Conservation (phyloP, 2,113 vertebrate genomes). For the Azemiops feae region DNA sequence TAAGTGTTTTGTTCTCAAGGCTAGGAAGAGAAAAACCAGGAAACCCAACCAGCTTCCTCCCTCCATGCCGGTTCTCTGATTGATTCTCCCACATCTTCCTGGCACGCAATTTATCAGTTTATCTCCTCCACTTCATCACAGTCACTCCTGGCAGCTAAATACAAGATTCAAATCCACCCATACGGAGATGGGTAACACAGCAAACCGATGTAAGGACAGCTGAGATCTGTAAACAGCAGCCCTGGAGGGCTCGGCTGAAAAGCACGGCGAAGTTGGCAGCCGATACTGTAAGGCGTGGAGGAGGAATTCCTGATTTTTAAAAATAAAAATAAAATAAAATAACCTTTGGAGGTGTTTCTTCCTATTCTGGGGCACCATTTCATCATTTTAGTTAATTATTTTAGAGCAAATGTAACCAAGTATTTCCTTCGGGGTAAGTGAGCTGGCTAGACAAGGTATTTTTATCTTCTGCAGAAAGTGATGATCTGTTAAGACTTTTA, state of each 20-base stretch:
- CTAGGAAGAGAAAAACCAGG: background rate
- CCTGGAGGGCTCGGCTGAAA: conserved; percentile 71
- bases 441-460: background rate
- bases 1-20: conserved; percentile 79
- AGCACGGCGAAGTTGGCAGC: conserved; percentile 63
- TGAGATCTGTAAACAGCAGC: conserved; percentile 73
- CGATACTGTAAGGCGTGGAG: conserved; percentile 37
- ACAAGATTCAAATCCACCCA: conserved; percentile 85
- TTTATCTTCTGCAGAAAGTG: background rate
- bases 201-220: conserved; percentile 71
- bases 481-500: background rate
- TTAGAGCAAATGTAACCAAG: background rate
- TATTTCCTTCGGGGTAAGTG: background rate
- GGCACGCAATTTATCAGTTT: conserved; percentile 89
- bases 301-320: too few relatives aligned
- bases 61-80: conserved; percentile 80
- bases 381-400: background rate
- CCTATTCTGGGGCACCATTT: background rate
- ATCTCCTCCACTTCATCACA: conserved; percentile 88
- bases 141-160: conserved; percentile 87
- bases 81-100: conserved; percentile 81
- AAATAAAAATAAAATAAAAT: background rate
- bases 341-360: background rate
- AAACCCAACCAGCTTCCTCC: conserved; percentile 71
- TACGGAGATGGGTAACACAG: conserved; percentile 76